These are phyloP conservation scores for Tachina lurida DNA, from an alignment of 2,888 invertebrate species.

Conservation along the genomic window DNA sequence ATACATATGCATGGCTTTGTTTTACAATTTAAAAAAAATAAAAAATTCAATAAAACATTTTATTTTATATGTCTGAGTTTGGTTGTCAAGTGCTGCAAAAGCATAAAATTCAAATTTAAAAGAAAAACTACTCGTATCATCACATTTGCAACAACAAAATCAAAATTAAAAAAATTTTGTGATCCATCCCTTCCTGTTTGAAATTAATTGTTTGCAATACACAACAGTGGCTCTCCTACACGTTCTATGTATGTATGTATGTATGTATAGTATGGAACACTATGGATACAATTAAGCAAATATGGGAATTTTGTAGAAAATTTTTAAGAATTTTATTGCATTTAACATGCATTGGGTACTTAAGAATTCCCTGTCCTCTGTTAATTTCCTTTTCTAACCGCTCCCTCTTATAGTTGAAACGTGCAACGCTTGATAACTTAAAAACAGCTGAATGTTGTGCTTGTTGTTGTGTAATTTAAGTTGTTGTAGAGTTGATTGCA, in stretches of 20 bases:
- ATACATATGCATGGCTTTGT: slow-evolving; percentile 1
- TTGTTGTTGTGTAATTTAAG: slow-evolving; percentile 29
- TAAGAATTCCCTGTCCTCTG: not conserved
- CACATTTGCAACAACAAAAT: slow-evolving; percentile 42
- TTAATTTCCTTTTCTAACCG: not conserved
- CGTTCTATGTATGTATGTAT: not conserved
- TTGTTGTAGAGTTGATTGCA: slow-evolving; percentile 68
- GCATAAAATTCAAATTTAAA: slow-evolving; percentile 68
- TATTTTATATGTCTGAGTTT: slow-evolving; percentile 65
- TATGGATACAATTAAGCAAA: slow-evolving; percentile 47
- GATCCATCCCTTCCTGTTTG: slow-evolving; percentile 30
- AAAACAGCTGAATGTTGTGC: slow-evolving; percentile 44
- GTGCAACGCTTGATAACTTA: slow-evolving; percentile 58
- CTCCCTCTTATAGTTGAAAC: not conserved
- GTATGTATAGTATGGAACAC: not conserved
- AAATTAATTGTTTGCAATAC: slow-evolving; percentile 50
- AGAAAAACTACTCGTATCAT: slow-evolving; percentile 14
- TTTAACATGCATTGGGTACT: slow-evolving; percentile 37
- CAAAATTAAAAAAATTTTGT: slow-evolving; percentile 30
- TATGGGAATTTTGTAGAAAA: slow-evolving; percentile 61
- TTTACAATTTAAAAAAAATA: slow-evolving; percentile 28
- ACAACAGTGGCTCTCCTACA: slow-evolving; percentile 23
- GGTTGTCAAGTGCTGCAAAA: slow-evolving; percentile 71
- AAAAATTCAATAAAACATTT: slow-evolving; percentile 31
- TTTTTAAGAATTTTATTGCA: slow-evolving; percentile 55